Evolutionary conservation across 1,140 invertebrate genomes (phyloP).

Genomic region (Mycetomoellerius zeteki): DNA sequence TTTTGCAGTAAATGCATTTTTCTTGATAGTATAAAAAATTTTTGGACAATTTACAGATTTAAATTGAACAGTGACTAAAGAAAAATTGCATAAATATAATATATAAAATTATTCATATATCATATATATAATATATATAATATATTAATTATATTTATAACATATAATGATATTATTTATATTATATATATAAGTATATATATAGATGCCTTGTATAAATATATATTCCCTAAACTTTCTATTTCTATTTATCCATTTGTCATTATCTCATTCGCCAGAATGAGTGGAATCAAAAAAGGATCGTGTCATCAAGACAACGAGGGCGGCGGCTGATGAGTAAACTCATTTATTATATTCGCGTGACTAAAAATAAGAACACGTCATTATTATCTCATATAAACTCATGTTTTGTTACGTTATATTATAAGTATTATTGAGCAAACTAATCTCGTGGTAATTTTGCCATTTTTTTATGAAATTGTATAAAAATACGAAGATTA

Average conservation of each 20-base stretch:
- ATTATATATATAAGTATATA: neutral
- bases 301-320: neutral
- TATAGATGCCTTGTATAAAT: neutral
- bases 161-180: neutral
- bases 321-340: neutral
- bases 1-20: neutral
- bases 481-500: too few relatives aligned
- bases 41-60: too few relatives aligned
- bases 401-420: neutral
- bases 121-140: too few relatives aligned
- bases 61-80: too few relatives aligned
- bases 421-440: neutral
- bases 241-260: neutral
- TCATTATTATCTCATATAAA: neutral
- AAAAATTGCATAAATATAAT: too few relatives aligned
- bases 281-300: neutral
- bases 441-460: neutral
- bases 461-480: neutral
- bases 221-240: neutral
- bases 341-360: conserved; percentile 31
- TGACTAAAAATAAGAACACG: conserved; percentile 24
- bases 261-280: conserved; percentile 21
- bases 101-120: too few relatives aligned
- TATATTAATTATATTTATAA: neutral
- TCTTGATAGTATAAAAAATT: neutral